Evolutionary conservation across 2,797 vertebrate genomes (phyloP).

Genomic region (Cuniculus paca): DNA sequence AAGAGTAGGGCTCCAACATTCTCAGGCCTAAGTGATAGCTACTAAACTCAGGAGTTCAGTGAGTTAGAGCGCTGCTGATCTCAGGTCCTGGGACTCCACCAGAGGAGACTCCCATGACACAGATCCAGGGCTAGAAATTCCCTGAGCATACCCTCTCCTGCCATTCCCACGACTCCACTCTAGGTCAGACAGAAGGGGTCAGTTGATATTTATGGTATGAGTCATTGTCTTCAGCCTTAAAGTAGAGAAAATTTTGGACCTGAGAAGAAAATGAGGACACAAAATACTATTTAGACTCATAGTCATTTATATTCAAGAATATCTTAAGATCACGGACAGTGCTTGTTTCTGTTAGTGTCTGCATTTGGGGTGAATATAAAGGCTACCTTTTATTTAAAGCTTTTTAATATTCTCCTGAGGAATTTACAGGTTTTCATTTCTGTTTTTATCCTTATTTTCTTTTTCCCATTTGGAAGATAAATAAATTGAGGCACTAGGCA

Average conservation of each 20-base stretch:
- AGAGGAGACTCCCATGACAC: too few species aligned
- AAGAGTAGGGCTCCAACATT: not conserved
- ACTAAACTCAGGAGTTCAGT: not conserved
- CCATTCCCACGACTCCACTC: not conserved
- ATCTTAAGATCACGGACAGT: not conserved
- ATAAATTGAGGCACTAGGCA: not conserved
- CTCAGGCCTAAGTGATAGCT: not conserved
- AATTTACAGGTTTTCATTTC: not conserved
- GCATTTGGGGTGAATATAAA: not conserved
- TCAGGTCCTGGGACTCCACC: not conserved
- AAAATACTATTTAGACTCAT: not conserved
- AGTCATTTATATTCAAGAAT: not conserved
- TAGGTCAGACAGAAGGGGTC: not conserved
- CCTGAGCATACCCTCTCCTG: not conserved
- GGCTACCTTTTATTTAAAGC: not conserved
- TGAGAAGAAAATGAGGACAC: not conserved
- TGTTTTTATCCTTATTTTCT: not conserved
- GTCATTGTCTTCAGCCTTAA: not conserved
- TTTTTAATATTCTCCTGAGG: not conserved
- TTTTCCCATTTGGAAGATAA: not conserved
- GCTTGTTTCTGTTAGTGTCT: not conserved
- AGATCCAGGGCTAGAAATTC: not conserved
- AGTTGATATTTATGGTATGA: not conserved
- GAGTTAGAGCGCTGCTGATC: not conserved
- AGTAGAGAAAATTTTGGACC: not conserved